These are phyloP conservation scores for Leptopilina syphax DNA, from an alignment of 2,888 invertebrate genomes.

Conservation along the genomic window DNA sequence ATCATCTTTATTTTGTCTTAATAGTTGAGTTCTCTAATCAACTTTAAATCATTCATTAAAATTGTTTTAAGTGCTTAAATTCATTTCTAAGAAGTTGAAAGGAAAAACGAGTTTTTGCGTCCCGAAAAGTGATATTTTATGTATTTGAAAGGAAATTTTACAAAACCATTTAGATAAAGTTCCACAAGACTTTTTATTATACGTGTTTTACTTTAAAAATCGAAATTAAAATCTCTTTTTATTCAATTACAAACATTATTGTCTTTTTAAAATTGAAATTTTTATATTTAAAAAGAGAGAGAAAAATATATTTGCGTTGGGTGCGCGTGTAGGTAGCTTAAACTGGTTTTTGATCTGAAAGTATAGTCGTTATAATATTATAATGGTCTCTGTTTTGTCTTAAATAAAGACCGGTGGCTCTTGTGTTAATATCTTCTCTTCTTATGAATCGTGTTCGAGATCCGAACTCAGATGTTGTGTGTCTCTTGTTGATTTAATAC, in stretches of 20 bases:
- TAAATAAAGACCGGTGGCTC: constrained; percentile 55
- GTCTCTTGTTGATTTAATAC: constrained; percentile 46
- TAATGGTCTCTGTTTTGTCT: constrained; percentile 23
- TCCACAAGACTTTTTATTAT: not conserved
- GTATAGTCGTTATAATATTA: constrained; percentile 42
- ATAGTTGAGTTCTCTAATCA: not conserved
- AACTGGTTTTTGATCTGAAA: constrained; percentile 51
- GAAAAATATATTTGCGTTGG: constrained; percentile 40
- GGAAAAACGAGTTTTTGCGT: not conserved
- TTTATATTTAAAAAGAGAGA: constrained; percentile 30
- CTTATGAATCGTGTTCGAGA: constrained; percentile 48
- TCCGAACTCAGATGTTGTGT: constrained; percentile 49
- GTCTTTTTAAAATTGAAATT: not conserved
- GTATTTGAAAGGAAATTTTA: not conserved
- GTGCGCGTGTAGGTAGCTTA: constrained; percentile 47
- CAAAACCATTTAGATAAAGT: not conserved
- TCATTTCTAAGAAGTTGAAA: not conserved
- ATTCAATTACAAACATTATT: not conserved
- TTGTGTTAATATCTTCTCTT: constrained; percentile 50
- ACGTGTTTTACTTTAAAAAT: not conserved
- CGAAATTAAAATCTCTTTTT: not conserved
- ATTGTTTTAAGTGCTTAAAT: not conserved
- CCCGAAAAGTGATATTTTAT: not conserved
- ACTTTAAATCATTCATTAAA: not conserved
- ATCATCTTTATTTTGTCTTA: not conserved